Conservation (phyloP, 2,113 vertebrate species). For the Raja brachyura region DNA sequence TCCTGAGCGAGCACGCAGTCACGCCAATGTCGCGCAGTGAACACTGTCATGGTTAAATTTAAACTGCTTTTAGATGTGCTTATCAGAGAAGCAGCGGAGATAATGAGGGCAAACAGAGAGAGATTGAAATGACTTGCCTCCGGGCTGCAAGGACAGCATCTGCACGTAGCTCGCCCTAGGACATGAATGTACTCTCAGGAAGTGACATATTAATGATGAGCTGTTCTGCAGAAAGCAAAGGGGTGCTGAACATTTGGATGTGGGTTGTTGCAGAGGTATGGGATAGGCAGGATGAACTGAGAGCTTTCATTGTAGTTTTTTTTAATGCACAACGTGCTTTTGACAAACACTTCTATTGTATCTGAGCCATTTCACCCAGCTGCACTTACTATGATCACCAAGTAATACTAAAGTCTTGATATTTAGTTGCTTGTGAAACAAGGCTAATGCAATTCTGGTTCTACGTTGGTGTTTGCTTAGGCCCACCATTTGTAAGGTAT, state of each 20-base stretch:
- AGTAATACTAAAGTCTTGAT: neutral
- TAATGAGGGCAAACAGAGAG: neutral
- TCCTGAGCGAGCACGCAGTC: conserved; percentile 26
- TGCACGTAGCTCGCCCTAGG: neutral
- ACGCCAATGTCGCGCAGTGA: neutral
- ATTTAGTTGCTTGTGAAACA: neutral
- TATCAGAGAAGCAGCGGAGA: conserved; percentile 33
- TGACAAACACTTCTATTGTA: neutral
- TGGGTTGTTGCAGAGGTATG: no score
- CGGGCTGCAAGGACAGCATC: neutral
- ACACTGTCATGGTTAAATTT: conserved; percentile 33
- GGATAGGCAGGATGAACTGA: neutral
- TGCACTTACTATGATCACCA: neutral
- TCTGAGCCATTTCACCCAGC: neutral
- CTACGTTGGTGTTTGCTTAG: neutral
- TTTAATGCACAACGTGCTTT: neutral
- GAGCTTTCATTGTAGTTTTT: neutral
- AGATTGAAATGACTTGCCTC: conserved; percentile 38
- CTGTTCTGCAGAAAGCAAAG: neutral
- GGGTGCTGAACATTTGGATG: neutral
- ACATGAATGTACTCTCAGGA: conserved; percentile 39
- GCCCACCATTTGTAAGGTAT: neutral
- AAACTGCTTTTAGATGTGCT: conserved; percentile 40
- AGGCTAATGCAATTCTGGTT: neutral
- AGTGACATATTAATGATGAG: neutral